Base-by-base conservation (phyloP, 2,888 invertebrate genomes). In the Agriopis marginaria region DNA sequence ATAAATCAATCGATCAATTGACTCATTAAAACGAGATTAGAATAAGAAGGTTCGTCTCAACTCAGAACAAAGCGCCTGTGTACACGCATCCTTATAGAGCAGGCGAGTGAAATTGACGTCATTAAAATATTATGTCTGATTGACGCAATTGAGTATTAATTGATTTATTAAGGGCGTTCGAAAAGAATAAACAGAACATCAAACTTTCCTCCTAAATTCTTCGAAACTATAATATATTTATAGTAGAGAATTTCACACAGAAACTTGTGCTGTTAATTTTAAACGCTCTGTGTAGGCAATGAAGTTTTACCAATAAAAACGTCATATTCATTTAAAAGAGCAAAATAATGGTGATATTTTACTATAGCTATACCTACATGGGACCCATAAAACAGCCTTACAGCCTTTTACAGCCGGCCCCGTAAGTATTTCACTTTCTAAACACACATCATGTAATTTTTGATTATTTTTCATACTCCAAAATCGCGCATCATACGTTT, bases 1-100 rank as follows among this genome's bases (percentile, higher is more conserved):
- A 39, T 56, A 64, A 69, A 65, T 61, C 68, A 50, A 65, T 64
- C 68, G 39, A 60, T 69, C 61, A 55, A 55, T 69, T 69, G 68
- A 68, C 64, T 64, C 55, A 65, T 60, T 40, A 40, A 8, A 65
- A 65, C 39, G 39, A 62, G 56, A 67, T 68, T 58, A 59, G 44
- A 68, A 40, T 67, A 59, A 63, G 61, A 62, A 65, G 56, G 44
- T 40, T 55, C 8, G 39, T 60, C 40, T 60, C 40, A 54, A 61
- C 50, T 42, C n/a, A 5, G 39, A 58, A 67, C 67, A 67, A 67
- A 67, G 63, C 67, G 51, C 62, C 51, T 14, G 63, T 53, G 39
- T 42, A 11, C 47, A 32, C 58, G 58, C 58, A 47, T 12, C 14
- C 55, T 32, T 5, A 11, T 11, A 23, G 10, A 0, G 1, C 9